Evolutionary conservation across 2,888 invertebrate species (phyloP).

Genomic region (Desoria tigrina): DNA sequence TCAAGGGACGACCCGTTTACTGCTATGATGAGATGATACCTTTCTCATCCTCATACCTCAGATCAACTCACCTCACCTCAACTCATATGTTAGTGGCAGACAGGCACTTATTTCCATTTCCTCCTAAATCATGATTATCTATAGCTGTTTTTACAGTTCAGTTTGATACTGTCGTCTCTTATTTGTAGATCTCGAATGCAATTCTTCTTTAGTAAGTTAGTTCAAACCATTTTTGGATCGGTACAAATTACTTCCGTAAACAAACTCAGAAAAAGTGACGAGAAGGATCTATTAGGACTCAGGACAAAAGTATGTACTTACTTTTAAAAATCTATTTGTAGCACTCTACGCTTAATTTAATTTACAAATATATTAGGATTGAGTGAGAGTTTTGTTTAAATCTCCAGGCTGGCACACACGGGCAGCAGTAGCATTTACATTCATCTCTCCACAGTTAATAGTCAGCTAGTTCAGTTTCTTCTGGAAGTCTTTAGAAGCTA

Average conservation of each 20-base stretch:
- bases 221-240: conserved; percentile 9
- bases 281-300: conserved; percentile 7
- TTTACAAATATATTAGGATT: no score
- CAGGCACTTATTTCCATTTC: background rate
- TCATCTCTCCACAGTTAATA: no score
- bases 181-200: conserved; percentile 9
- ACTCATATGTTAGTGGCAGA: conserved; percentile 5
- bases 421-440: no score
- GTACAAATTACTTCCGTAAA: conserved; percentile 7
- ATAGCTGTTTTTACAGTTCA: background rate
- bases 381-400: no score
- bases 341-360: no score
- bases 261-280: conserved; percentile 3
- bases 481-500: no score
- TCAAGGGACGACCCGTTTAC: conserved; percentile 9
- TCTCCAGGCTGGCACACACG: no score
- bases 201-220: conserved; percentile 4
- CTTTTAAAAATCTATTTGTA: no score
- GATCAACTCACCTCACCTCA: conserved; percentile 12
- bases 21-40: conserved; percentile 5
- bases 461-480: no score
- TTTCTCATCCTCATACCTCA: conserved; percentile 9
- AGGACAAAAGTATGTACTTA: conserved; percentile 10
- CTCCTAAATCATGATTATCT: background rate
- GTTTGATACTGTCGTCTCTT: background rate